phyloP scores from a whole-genome alignment of 2,888 invertebrate species.

The Brachypalpus laphriformis region DNA sequence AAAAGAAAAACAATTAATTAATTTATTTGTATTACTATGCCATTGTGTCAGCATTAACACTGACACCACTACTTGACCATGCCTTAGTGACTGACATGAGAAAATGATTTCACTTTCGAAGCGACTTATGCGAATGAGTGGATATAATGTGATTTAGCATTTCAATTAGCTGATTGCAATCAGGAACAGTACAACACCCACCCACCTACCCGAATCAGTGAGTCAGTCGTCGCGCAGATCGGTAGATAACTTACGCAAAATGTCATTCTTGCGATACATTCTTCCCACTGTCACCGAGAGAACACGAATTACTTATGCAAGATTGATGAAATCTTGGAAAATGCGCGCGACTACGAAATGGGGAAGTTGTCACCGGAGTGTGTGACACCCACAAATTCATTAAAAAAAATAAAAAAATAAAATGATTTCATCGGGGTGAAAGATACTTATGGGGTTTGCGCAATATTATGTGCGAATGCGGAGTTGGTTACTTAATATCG shows the following conservation, averaged over 20 bases:
- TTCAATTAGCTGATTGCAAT: slow-evolving; percentile 27
- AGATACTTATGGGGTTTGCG: slow-evolving; percentile 11
- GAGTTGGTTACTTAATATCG: not conserved
- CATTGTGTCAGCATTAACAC: slow-evolving; percentile 56
- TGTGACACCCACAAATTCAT: slow-evolving; percentile 57
- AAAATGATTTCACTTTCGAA: slow-evolving; percentile 70
- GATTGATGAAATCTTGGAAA: slow-evolving; percentile 61
- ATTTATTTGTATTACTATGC: slow-evolving; percentile 48
- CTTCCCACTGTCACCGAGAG: slow-evolving; percentile 57
- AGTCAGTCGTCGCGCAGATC: slow-evolving; percentile 39
- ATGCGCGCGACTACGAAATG: slow-evolving; percentile 41
- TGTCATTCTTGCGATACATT: slow-evolving; percentile 56
- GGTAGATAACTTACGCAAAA: slow-evolving; percentile 69
- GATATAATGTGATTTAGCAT: slow-evolving; percentile 29
- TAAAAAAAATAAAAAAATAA: slow-evolving; percentile 24
- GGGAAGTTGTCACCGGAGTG: slow-evolving; percentile 50
- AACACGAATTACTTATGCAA: slow-evolving; percentile 56
- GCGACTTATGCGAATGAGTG: too few species aligned
- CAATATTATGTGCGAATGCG: not conserved
- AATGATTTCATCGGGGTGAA: slow-evolving; percentile 34
- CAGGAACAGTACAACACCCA: slow-evolving; percentile 51
- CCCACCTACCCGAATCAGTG: slow-evolving; percentile 19
- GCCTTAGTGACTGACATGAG: slow-evolving; percentile 51
- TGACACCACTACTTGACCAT: slow-evolving; percentile 16
- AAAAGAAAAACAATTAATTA: slow-evolving; percentile 49